Conservation (phyloP, 53 echinoderm and acorn worm genomes). For the Actinopyga echinites region DNA sequence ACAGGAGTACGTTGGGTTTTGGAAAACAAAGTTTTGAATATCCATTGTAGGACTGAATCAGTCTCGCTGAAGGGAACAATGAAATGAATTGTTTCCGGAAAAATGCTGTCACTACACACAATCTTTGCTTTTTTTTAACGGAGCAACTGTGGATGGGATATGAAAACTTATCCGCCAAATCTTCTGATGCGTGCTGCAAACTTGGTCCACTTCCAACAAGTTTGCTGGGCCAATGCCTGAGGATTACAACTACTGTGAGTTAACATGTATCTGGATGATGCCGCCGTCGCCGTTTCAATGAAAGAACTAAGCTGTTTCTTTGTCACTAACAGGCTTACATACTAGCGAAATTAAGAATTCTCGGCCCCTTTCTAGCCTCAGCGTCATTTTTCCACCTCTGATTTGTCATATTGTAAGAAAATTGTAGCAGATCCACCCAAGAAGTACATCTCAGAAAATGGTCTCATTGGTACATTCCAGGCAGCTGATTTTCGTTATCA, state of each 20-base stretch:
- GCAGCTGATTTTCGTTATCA: not conserved
- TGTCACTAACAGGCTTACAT: not conserved
- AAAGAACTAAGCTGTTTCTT: not conserved
- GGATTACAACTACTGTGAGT: not conserved
- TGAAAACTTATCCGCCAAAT: not conserved
- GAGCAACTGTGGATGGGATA: not conserved
- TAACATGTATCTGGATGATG: not conserved
- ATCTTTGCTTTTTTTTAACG: not conserved
- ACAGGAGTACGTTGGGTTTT: too few species aligned
- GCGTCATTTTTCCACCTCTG: not conserved
- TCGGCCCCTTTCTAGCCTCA: not conserved
- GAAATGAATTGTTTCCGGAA: not conserved
- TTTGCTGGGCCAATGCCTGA: not conserved
- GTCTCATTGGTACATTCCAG: not conserved
- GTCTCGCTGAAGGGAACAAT: too few species aligned
- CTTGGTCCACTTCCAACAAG: not conserved
- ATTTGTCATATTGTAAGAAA: too few species aligned
- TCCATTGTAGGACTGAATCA: not conserved
- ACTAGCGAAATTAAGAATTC: not conserved
- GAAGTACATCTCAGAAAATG: not conserved
- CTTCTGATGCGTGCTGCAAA: too few species aligned
- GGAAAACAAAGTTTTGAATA: not conserved
- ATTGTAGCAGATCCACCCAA: constrained; percentile 5
- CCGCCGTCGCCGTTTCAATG: not conserved
- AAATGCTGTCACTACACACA: not conserved